phyloP scores from a whole-genome alignment of 2,797 vertebrate species.

The Eulemur rubriventer region DNA sequence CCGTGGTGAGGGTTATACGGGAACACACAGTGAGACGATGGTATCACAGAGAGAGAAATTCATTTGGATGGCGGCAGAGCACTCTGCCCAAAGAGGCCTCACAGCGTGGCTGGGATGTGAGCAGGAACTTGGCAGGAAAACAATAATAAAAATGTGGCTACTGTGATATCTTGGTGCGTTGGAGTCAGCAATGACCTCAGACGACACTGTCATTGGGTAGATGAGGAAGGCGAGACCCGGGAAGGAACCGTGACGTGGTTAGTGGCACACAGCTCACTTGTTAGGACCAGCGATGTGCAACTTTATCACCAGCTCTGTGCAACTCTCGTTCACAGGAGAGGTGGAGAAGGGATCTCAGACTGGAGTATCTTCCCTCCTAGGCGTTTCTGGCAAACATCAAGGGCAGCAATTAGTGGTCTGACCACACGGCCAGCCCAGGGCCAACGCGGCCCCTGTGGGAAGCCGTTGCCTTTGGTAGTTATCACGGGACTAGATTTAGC shows the following conservation, averaged over 20 bases:
- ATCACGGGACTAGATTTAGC: conserved; percentile 67
- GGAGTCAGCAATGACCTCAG: not conserved
- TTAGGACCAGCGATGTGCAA: no score
- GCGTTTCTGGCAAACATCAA: conserved; percentile 17
- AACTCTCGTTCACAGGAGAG: not conserved
- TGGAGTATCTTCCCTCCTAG: not conserved
- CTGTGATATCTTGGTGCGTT: not conserved
- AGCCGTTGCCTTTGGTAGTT: conserved; percentile 45
- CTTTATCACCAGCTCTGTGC: not conserved
- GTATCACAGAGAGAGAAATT: not conserved
- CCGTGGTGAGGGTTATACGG: not conserved
- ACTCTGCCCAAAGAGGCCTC: not conserved
- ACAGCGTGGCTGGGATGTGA: not conserved
- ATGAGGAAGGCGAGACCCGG: not conserved
- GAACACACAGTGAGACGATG: not conserved
- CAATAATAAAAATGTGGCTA: not conserved
- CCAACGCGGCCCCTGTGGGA: not conserved
- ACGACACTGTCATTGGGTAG: not conserved
- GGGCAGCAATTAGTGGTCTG: conserved; percentile 36
- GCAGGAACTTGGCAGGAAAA: not conserved
- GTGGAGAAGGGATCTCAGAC: not conserved
- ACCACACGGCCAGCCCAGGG: not conserved
- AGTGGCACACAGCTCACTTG: not conserved
- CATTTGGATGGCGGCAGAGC: not conserved
- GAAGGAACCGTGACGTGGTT: not conserved